phyloP scores from a whole-genome alignment of 37 sponge, comb jelly and placozoan genomes.

The Hexactinellida sp. region DNA sequence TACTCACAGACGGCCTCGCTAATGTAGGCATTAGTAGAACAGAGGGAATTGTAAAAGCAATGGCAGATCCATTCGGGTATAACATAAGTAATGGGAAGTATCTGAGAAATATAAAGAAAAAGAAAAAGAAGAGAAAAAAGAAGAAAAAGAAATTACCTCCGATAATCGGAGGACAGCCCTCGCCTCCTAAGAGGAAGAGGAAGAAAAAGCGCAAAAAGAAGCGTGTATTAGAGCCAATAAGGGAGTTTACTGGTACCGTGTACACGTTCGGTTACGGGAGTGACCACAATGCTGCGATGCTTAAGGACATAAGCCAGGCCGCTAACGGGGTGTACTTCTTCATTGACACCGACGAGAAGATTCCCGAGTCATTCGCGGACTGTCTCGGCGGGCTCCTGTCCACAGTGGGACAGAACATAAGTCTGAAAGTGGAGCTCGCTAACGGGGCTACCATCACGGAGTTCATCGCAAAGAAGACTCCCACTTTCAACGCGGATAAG shows the following conservation, averaged over 20 bases:
- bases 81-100: background rate
- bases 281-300: constrained; percentile 57
- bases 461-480: constrained; percentile 42
- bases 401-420: constrained; percentile 78
- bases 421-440: constrained; percentile 34
- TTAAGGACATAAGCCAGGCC: constrained; percentile 60
- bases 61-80: constrained; percentile 34
- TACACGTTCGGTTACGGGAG: constrained; percentile 86
- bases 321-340: constrained; percentile 77
- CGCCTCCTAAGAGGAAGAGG: background rate
- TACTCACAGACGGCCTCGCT: constrained; percentile 81
- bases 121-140: background rate
- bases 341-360: constrained; percentile 78
- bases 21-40: constrained; percentile 39
- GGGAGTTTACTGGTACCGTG: constrained; percentile 60
- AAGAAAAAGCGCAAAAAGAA: background rate
- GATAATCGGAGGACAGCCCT: background rate
- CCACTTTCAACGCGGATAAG: constrained; percentile 36
- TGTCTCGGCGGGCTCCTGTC: constrained; percentile 82
- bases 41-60: constrained; percentile 44
- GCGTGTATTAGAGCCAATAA: background rate
- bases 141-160: background rate
- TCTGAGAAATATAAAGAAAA: background rate
- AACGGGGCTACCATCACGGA: constrained; percentile 32
- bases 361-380: constrained; percentile 89